A percentile compares a stretch with the other conserved stretches of the same genome.
These are phyloP conservation scores for Colletes collaris DNA, from an alignment of 2,888 invertebrate species.

Conservation along the genomic window DNA sequence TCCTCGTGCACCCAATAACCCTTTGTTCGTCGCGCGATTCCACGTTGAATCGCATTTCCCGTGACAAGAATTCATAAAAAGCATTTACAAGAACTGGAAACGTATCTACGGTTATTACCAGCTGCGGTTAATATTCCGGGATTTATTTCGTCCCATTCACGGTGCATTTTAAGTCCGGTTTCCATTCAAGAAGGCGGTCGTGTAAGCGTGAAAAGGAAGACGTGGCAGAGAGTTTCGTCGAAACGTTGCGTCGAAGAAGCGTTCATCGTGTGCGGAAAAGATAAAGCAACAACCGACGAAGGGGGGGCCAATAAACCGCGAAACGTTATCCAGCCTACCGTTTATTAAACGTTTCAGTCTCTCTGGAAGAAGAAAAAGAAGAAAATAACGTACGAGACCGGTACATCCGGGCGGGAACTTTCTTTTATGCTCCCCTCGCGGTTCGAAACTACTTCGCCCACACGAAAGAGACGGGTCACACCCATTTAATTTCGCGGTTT, in stretches of 20 bases:
- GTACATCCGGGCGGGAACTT: conserved; percentile 34
- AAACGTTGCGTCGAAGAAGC: not conserved
- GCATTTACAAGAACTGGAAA: too few species aligned
- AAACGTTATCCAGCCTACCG: conserved; percentile 17
- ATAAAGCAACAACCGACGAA: conserved; percentile 15
- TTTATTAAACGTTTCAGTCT: conserved; percentile 26
- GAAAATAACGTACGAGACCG: conserved; percentile 22
- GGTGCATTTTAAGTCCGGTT: too few species aligned
- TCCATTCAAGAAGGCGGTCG: not conserved
- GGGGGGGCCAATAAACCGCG: conserved; percentile 7
- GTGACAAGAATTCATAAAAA: too few species aligned
- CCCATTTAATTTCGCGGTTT: conserved; percentile 74
- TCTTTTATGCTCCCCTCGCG: conserved; percentile 37
- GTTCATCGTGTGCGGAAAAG: conserved; percentile 1
- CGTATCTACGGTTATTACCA: too few species aligned
- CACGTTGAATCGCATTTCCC: too few species aligned
- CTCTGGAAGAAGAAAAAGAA: not conserved
- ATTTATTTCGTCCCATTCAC: too few species aligned
- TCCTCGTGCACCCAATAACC: not conserved
- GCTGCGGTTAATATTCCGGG: too few species aligned
- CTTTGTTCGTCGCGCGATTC: too few species aligned
- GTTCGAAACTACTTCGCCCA: conserved; percentile 72
- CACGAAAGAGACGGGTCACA: conserved; percentile 72
- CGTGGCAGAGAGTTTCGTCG: not conserved
- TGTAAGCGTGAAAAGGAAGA: not conserved